Conservation (phyloP, 2,113 vertebrate species). For the Electrona antarctica region DNA sequence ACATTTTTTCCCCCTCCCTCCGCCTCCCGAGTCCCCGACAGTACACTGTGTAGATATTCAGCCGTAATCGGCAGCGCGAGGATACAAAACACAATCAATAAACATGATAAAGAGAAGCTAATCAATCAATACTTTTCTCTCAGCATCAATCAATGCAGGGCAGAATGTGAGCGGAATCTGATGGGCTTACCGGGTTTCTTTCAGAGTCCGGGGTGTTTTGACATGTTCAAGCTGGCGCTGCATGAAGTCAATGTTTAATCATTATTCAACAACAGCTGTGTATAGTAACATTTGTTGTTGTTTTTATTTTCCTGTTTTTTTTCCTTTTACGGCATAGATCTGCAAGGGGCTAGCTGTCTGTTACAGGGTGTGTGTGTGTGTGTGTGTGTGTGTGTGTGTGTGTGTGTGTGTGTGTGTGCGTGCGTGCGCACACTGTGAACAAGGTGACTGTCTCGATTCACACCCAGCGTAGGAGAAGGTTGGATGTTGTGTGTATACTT, state of each 20-base stretch:
- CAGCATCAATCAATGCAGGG: constrained; percentile 40
- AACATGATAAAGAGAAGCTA: constrained; percentile 56
- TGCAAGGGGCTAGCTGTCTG: too few relatives aligned
- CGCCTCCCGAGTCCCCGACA: constrained; percentile 9
- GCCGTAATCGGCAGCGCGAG: constrained; percentile 40
- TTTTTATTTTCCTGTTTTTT: constrained; percentile 36
- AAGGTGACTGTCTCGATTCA: too few relatives aligned
- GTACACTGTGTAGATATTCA: background rate
- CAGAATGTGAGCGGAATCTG: background rate
- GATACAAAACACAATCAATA: constrained; percentile 55
- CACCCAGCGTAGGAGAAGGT: too few relatives aligned
- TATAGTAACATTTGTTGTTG: constrained; percentile 43
- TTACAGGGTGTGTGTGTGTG: too few relatives aligned
- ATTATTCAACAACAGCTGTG: constrained; percentile 29
- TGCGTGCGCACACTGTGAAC: too few relatives aligned
- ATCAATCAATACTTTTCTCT: constrained; percentile 56
- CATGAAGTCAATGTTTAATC: constrained; percentile 25
- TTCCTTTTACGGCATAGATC: background rate
- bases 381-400: too few relatives aligned
- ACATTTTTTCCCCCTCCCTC: constrained; percentile 13
- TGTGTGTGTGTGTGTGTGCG: too few relatives aligned
- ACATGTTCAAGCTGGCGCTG: constrained; percentile 19
- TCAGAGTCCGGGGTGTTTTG: constrained; percentile 1
- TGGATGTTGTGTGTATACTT: too few relatives aligned
- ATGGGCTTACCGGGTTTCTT: constrained; percentile 7